Percentiles rank a stretch among this genome's conserved stretches.
Conservation (phyloP, 2,113 vertebrate species). For the Apteryx mantelli region DNA sequence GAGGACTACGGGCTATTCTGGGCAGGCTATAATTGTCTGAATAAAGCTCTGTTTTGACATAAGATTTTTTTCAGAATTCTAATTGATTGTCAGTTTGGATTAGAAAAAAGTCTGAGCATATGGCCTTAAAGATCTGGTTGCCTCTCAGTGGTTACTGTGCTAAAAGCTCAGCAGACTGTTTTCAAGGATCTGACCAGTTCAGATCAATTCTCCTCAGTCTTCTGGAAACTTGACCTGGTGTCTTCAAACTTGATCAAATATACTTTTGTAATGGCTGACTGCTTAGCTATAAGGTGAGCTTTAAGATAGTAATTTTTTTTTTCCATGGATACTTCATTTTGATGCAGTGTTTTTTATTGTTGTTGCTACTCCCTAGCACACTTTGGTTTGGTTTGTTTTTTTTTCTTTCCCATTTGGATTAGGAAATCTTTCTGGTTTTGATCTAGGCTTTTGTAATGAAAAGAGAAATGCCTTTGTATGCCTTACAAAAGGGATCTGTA, state of each 20-base stretch:
- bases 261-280: neutral
- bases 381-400: neutral
- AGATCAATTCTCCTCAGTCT: neutral
- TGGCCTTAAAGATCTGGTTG: slow-evolving; percentile 24
- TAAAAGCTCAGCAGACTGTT: neutral
- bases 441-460: neutral
- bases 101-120: slow-evolving; percentile 29
- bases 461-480: slow-evolving; percentile 21
- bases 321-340: neutral
- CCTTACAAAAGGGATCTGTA: slow-evolving; percentile 30
- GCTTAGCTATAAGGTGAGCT: neutral
- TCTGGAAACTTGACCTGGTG: neutral
- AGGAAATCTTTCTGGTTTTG: neutral
- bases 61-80: neutral
- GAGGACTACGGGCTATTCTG: neutral
- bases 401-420: neutral
- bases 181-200: slow-evolving; percentile 5
- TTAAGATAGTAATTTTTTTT: neutral
- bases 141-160: neutral
- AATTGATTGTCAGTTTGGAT: slow-evolving; percentile 50
- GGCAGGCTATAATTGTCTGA: neutral
- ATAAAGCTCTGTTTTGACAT: slow-evolving; percentile 22
- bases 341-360: neutral
- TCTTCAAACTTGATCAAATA: neutral
- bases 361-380: neutral